phyloP scores from a whole-genome alignment of 2,797 vertebrate genomes.

The Arctocebus calabarensis region DNA sequence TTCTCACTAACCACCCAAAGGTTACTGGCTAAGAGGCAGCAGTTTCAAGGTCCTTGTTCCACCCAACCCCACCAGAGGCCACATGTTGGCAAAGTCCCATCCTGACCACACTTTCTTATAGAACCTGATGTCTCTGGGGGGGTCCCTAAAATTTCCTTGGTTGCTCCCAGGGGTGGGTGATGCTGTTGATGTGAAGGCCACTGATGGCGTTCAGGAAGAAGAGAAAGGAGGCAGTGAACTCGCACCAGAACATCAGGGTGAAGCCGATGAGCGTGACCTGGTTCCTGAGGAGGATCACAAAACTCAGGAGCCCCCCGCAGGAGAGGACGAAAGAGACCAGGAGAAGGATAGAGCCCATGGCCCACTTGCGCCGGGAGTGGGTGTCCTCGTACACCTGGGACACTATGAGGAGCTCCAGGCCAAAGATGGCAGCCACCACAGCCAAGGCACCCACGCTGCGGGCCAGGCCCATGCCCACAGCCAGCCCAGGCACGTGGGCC shows the following conservation, averaged over 20 bases:
- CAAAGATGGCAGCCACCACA: constrained; percentile 90
- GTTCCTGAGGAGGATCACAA: constrained; percentile 87
- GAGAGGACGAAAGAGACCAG: constrained; percentile 88
- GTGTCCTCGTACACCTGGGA: constrained; percentile 90
- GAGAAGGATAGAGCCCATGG: constrained; percentile 87
- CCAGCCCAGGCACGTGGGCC: constrained; percentile 84
- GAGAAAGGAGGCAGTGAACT: constrained; percentile 89
- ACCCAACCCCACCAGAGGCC: background rate
- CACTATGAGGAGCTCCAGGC: constrained; percentile 92
- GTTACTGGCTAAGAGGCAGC: background rate
- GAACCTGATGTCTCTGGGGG: constrained; percentile 54
- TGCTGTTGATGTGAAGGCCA: constrained; percentile 89
- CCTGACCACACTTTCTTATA: background rate
- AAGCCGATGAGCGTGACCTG: constrained; percentile 86
- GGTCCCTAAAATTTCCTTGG: constrained; percentile 80
- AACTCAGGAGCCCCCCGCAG: constrained; percentile 85
- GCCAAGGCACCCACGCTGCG: constrained; percentile 87
- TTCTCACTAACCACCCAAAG: background rate
- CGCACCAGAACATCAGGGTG: constrained; percentile 91
- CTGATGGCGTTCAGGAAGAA: constrained; percentile 91
- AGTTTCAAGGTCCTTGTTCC: background rate
- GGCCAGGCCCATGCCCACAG: constrained; percentile 83
- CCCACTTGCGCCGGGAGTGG: constrained; percentile 87
- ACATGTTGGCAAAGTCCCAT: background rate
- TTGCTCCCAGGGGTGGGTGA: constrained; percentile 82